Base-by-base conservation (phyloP, 2,888 invertebrate species). In the Drosophila melanosoma region DNA sequence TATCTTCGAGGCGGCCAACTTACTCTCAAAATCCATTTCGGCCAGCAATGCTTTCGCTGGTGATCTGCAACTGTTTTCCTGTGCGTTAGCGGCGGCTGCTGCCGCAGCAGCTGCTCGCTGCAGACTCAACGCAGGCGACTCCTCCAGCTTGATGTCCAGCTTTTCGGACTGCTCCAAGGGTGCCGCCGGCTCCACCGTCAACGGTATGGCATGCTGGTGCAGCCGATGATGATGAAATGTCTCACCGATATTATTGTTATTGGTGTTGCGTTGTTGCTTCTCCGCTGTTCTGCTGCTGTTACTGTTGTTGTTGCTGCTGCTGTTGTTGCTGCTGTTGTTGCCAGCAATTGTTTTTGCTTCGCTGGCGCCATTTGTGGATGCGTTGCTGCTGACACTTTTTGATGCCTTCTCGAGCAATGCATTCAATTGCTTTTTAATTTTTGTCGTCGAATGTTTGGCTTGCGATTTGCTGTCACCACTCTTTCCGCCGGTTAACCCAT, bases 401-500 rank as follows among this genome's bases (percentile, higher is more conserved):
- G 83, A 58, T 61, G 83, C 83, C 84, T 92, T 92, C 64, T 91
- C 88, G 36, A 92, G 76, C 64, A 90, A 68, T n/a, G 89, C 82
- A 77, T 90, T 91, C 60, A 91, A 82, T 86, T 93, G 93, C 74
- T 91, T 92, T 88, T 93, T 93, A 74, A 92, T 91, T 89, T 92
- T 93, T 79, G 91, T 90, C 26, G 72, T 76, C 59, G 90, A 79
- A 76, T 92, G 92, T 67, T 93, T 93, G 40, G 90, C 86, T 64
- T 90, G 89, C 40, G 90, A 69, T 86, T 93, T 93, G 69, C 65
- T 73, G 26, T 79, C 74, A 51, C 66, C 64, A 35, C 68, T 77
- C 42, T 67, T 76, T 52, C 61, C 56, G 8, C 65, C 40, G 62
- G 60, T 69, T 69, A 57, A 67, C 29, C 69, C 32, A 60, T 68